phyloP scores from a whole-genome alignment of 2,113 vertebrate genomes.

The Sula dactylatra region DNA sequence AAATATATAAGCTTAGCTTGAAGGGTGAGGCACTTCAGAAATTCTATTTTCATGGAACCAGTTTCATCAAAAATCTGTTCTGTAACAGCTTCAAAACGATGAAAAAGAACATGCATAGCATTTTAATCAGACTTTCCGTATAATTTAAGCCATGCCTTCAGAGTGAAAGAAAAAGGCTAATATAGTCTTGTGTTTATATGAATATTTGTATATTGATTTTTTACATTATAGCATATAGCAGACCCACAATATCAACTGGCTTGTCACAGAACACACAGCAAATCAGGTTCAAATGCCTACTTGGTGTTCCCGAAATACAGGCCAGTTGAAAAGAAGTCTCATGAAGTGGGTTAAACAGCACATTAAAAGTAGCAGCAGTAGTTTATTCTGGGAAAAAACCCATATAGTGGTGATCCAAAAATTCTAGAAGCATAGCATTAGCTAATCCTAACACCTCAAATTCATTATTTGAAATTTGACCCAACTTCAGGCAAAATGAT shows the following conservation, averaged over 20 bases:
- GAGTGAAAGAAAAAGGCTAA: background rate
- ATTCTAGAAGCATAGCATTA: background rate
- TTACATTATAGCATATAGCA: background rate
- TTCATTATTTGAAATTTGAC: background rate
- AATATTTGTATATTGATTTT: background rate
- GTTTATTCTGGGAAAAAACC: background rate
- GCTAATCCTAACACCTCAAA: background rate
- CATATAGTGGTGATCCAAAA: background rate
- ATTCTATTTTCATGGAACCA: background rate
- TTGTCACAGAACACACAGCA: background rate
- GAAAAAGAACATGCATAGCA: background rate
- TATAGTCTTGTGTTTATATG: background rate
- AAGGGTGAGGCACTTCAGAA: background rate
- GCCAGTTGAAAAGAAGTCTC: background rate
- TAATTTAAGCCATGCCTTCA: background rate
- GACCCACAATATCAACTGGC: background rate
- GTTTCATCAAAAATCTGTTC: background rate
- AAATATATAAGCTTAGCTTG: background rate
- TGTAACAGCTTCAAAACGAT: background rate
- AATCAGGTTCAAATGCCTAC: background rate
- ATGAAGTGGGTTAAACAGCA: background rate
- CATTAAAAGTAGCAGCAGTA: background rate
- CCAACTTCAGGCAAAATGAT: background rate
- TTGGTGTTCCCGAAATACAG: background rate
- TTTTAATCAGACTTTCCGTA: background rate